Evolutionary conservation across 2,888 invertebrate species (phyloP).

Genomic region (Catocala sponsa): DNA sequence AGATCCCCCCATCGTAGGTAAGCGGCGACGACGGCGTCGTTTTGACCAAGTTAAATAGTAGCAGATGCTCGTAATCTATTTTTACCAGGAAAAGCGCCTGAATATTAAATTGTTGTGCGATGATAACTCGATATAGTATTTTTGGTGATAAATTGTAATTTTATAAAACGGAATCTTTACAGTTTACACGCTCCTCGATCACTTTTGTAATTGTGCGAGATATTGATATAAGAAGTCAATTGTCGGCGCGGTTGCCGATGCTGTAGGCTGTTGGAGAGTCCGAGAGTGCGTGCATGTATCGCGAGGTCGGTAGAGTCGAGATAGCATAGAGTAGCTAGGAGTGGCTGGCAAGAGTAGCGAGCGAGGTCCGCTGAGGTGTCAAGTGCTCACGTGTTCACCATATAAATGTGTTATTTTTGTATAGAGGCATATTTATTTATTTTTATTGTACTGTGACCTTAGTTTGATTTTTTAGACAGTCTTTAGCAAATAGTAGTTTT

Average conservation of each 20-base stretch:
- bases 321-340: constrained; percentile 46
- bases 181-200: constrained; percentile 80
- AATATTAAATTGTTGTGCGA: constrained; percentile 66
- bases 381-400: constrained; percentile 84
- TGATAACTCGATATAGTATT: constrained; percentile 64
- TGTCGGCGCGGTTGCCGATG: constrained; percentile 61
- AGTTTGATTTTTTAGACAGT: constrained; percentile 76
- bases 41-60: constrained; percentile 64
- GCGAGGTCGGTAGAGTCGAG: constrained; percentile 45
- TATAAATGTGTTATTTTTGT: constrained; percentile 84
- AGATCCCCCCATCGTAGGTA: constrained; percentile 39
- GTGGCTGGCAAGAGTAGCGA: constrained; percentile 19
- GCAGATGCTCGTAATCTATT: constrained; percentile 67
- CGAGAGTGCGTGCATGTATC: constrained; percentile 19
- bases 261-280: constrained; percentile 35
- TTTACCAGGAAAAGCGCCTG: constrained; percentile 70
- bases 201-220: constrained; percentile 85
- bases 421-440: constrained; percentile 87
- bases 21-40: constrained; percentile 47
- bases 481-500: constrained; percentile 80
- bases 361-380: constrained; percentile 61
- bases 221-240: constrained; percentile 76
- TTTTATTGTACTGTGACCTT: constrained; percentile 75
- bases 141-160: constrained; percentile 80
- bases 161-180: constrained; percentile 75